phyloP scores from a whole-genome alignment of 2,797 vertebrate species.

The Peromyscus attwateri region DNA sequence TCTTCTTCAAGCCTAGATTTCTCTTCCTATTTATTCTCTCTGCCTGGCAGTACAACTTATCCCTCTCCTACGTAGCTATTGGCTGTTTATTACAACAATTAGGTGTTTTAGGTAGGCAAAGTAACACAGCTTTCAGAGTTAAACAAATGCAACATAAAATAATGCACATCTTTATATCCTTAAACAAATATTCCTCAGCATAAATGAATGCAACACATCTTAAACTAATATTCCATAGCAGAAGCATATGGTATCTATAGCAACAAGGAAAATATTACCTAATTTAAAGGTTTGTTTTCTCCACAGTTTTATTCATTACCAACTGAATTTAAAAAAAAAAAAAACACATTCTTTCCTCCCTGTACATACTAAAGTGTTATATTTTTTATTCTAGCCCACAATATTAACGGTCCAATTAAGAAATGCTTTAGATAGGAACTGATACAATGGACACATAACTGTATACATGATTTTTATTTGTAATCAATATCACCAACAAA shows the following conservation, averaged over 20 bases:
- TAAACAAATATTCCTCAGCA: background rate
- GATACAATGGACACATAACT: slow-evolving; percentile 6
- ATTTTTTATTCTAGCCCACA: slow-evolving; percentile 18
- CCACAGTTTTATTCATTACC: slow-evolving; percentile 47
- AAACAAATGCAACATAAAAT: background rate
- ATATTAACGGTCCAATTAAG: background rate
- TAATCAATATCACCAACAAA: slow-evolving; percentile 19
- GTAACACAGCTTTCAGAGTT: background rate
- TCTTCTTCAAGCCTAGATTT: background rate
- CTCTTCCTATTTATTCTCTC: background rate
- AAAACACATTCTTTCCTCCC: background rate
- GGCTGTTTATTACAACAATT: background rate
- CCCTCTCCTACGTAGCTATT: background rate
- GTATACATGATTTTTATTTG: background rate
- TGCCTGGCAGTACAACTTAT: background rate
- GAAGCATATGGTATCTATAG: slow-evolving; percentile 16
- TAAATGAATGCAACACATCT: background rate
- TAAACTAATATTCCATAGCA: background rate
- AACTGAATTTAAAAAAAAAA: background rate
- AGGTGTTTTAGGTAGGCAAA: background rate
- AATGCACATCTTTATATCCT: background rate
- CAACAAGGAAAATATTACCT: slow-evolving; percentile 32
- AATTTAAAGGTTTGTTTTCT: background rate
- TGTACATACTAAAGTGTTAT: background rate
- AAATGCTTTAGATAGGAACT: background rate